Evolutionary conservation across 2,797 vertebrate species (phyloP).

Genomic region (Schizothorax lantsangensis): DNA sequence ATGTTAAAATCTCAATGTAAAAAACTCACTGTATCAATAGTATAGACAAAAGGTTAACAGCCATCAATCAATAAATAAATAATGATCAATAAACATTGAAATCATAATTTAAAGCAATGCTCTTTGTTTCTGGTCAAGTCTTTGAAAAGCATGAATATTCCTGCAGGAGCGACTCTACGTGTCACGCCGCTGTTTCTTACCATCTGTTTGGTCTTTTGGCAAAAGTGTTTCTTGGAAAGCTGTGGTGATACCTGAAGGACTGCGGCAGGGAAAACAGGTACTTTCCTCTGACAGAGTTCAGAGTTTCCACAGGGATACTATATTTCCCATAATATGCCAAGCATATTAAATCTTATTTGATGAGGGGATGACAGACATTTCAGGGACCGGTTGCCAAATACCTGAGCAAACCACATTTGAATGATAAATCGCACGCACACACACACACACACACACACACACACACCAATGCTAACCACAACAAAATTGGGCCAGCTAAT

Average conservation of each 20-base stretch:
- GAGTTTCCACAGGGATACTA: constrained; percentile 67
- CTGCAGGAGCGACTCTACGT: constrained; percentile 66
- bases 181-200: constrained; percentile 65
- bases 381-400: neutral
- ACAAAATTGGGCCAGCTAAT: neutral
- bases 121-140: constrained; percentile 29
- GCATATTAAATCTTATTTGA: constrained; percentile 40
- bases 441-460: neutral
- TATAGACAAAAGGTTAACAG: neutral
- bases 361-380: constrained; percentile 46
- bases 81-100: neutral
- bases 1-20: neutral
- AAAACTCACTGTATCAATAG: neutral
- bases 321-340: constrained; percentile 47
- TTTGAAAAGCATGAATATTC: constrained; percentile 58
- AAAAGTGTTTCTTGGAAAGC: constrained; percentile 68
- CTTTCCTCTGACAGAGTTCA: constrained; percentile 70
- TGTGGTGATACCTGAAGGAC: constrained; percentile 73
- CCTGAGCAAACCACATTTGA: neutral
- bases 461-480: neutral
- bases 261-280: constrained; percentile 67
- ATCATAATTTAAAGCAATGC: neutral
- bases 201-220: constrained; percentile 68
- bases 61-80: neutral
- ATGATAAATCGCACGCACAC: neutral